Evolutionary conservation across 2,113 vertebrate species (phyloP).

Genomic region (Panthera tigris): DNA sequence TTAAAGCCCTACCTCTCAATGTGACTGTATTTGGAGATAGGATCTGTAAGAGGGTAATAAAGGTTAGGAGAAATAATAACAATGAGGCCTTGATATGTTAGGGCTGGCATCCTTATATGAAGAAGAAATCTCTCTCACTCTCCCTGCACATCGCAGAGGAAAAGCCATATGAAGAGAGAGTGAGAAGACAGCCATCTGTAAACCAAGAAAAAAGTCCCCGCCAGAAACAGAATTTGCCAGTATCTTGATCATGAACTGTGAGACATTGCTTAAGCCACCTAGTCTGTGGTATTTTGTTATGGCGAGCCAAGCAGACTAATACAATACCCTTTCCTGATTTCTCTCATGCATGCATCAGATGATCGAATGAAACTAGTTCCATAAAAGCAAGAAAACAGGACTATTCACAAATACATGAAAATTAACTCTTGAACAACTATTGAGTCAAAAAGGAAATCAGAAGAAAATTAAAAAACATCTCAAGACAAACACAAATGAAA

Average conservation of each 20-base stretch:
- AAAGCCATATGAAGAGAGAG: background rate
- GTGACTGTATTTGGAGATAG: background rate
- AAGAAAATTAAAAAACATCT: background rate
- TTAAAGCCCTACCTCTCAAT: background rate
- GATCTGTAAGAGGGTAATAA: background rate
- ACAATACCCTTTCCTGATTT: background rate
- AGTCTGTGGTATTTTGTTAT: background rate
- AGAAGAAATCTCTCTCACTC: background rate
- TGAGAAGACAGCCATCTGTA: background rate
- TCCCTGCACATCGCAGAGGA: background rate
- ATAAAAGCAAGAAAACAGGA: background rate
- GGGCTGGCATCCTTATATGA: background rate
- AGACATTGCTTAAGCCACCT: background rate
- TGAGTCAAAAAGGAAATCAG: background rate
- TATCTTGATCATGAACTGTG: background rate
- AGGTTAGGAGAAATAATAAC: background rate
- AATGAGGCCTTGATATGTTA: background rate
- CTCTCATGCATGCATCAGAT: background rate
- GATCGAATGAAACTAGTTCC: background rate
- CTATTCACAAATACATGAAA: background rate
- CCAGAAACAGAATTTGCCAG: background rate
- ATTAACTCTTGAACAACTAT: background rate
- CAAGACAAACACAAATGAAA: background rate
- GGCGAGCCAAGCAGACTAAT: background rate
- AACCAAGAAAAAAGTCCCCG: background rate